phyloP scores from a whole-genome alignment of 1,140 invertebrate species.

The Drosophila varians region DNA sequence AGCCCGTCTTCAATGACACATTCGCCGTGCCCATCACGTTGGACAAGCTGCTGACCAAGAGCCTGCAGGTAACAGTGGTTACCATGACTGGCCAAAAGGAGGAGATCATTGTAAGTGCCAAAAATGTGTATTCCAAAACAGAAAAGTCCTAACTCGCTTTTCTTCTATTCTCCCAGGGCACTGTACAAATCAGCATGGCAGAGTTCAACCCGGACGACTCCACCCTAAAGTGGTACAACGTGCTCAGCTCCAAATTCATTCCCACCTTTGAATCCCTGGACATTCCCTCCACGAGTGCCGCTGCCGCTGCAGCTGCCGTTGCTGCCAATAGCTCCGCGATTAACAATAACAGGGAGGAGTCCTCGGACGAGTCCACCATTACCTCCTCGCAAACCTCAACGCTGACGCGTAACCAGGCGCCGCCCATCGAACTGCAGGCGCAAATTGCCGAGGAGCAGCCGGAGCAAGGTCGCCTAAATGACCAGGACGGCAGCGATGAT shows the following conservation, averaged over 20 bases:
- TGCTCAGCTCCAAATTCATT: conserved; percentile 94
- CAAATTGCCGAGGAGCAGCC: conserved; percentile 86
- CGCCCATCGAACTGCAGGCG: conserved; percentile 85
- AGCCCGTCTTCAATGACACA: conserved; percentile 92
- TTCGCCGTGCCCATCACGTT: conserved; percentile 90
- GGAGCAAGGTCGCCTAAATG: conserved; percentile 85
- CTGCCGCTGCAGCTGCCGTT: conserved; percentile 66
- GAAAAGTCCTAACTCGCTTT: conserved; percentile 29
- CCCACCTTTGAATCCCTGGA: conserved; percentile 85
- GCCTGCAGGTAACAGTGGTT: conserved; percentile 94
- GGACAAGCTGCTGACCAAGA: conserved; percentile 92
- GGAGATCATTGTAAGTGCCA: conserved; percentile 91
- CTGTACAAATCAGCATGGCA: conserved; percentile 96
- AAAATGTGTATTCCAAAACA: neutral
- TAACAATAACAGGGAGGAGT: conserved; percentile 89
- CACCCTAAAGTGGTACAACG: conserved; percentile 97
- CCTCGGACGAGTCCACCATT: conserved; percentile 97
- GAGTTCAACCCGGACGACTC: conserved; percentile 94
- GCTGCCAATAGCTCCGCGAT: conserved; percentile 10
- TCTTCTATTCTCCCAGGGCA: conserved; percentile 89
- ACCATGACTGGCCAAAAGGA: conserved; percentile 87
- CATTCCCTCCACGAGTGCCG: conserved; percentile 75
- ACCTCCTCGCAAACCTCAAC: conserved; percentile 98
- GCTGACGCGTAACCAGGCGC: conserved; percentile 95
- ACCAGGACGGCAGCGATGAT: conserved; percentile 85